Evolutionary conservation across 2,797 vertebrate genomes (phyloP), one percentile per base, ranked within the genome.

Genomic region (Podarcis siculus): DNA sequence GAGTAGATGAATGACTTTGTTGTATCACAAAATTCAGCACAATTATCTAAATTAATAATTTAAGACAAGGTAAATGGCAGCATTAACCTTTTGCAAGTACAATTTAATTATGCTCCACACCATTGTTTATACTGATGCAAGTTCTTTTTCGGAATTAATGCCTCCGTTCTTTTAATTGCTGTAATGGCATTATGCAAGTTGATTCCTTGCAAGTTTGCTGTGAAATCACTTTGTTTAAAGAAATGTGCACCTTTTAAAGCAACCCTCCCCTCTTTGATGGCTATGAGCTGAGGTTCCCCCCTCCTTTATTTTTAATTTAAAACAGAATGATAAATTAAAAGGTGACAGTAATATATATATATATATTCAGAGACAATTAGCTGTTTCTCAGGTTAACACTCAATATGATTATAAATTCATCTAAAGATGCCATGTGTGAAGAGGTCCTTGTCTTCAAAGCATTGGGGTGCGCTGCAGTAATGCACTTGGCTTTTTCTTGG

Each of bases 51-150:
- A 95, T 92, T 91, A 85, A 91, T 92, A 91, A 90, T 93, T 91
- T 89, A 89, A 87, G 75, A 90, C 79, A 93, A 88, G 42, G 91
- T 87, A 92, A 94, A 94, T 92, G 77, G 78, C 82, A 91, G 49
- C 64, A 89, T 91, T 93, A 94, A 93, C 92, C 92, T 95, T 96
- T 96, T 79, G 71, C 49, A 96, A 93, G 88, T 87, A 79, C 79
- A 82, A 49, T 93, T 94, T 90, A 94, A 94, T 95, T 94, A 91
- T 91, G 92, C 88, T 93, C 89, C 71, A 86, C 25, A 87, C 30
- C 82, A 19, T 64, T 89, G 32, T 88, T 95, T 90, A 86, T 77
- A 86, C 86, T 92, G 89, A 81, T 87, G 79, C 45, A 91, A 87
- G 82, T 27, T 92, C 94, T 95, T 86, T 49, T 75, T 91, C 4